A percentile compares a stretch with the other conserved stretches of the same genome.
phyloP scores from a whole-genome alignment of 2,888 invertebrate genomes.

The Polia nebulosa region DNA sequence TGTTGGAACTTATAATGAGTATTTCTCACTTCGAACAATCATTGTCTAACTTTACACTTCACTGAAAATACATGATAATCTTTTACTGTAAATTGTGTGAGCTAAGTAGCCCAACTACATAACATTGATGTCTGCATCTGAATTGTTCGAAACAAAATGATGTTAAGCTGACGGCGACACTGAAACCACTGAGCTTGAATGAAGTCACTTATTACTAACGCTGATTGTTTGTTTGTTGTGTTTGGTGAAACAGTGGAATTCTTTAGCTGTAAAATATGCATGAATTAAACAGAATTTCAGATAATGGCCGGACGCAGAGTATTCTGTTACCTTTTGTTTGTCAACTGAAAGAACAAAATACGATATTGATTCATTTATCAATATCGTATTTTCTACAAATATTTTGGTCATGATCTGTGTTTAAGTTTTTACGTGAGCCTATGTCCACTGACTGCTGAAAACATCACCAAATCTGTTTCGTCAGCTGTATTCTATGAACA shows the following conservation, averaged over 20 bases:
- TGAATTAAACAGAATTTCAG: slow-evolving; percentile 75
- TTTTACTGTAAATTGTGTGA: slow-evolving; percentile 34
- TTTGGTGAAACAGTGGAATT: slow-evolving; percentile 79
- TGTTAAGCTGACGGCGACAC: slow-evolving; percentile 63
- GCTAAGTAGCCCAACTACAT: not conserved
- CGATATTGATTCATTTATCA: no score
- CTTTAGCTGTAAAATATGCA: slow-evolving; percentile 78
- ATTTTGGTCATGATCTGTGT: slow-evolving; percentile 13
- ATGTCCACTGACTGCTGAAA: not conserved
- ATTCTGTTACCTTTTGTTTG: slow-evolving; percentile 60
- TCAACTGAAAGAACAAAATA: slow-evolving; percentile 48
- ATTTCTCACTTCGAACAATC: slow-evolving; percentile 66
- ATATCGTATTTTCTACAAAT: slow-evolving; percentile 27
- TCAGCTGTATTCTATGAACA: slow-evolving; percentile 25
- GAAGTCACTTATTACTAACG: slow-evolving; percentile 73
- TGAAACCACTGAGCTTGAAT: slow-evolving; percentile 73
- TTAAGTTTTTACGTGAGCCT: not conserved
- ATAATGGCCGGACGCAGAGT: slow-evolving; percentile 57
- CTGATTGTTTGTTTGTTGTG: slow-evolving; percentile 81
- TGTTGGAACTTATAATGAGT: slow-evolving; percentile 56
- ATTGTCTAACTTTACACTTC: slow-evolving; percentile 69
- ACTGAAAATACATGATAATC: slow-evolving; percentile 49
- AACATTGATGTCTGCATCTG: not conserved
- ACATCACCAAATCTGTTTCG: slow-evolving; percentile 1
- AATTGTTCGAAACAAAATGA: slow-evolving; percentile 35